phyloP scores from a whole-genome alignment of 1,140 invertebrate genomes.

The Glomeris maerens region DNA sequence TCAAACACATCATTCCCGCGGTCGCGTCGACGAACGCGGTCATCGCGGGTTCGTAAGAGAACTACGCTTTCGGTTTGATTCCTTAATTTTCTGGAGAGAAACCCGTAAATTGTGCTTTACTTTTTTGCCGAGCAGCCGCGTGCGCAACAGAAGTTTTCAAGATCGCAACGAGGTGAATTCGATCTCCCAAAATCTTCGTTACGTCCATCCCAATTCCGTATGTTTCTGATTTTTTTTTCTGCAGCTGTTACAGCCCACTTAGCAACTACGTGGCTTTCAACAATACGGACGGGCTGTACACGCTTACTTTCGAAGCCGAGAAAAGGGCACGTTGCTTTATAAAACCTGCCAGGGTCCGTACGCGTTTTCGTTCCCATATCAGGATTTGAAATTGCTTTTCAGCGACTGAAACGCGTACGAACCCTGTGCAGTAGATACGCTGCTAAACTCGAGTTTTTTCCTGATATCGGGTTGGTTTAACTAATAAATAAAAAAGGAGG shows the following conservation, averaged over 20 bases:
- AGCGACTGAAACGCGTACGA: too few species aligned
- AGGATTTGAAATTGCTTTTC: slow-evolving; percentile 2
- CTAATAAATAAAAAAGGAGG: slow-evolving; percentile 36
- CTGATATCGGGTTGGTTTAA: not conserved
- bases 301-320: slow-evolving; percentile 87
- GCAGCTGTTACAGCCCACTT: slow-evolving; percentile 66
- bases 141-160: slow-evolving; percentile 96
- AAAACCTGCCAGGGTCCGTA: too few species aligned
- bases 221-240: slow-evolving; percentile 5
- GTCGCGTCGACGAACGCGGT: slow-evolving; percentile 98
- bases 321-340: slow-evolving; percentile 40
- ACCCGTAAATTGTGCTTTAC: slow-evolving; percentile 9
- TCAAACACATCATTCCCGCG: slow-evolving; percentile 98
- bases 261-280: slow-evolving; percentile 97
- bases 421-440: too few species aligned
- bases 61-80: too few species aligned
- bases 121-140: slow-evolving; percentile 41
- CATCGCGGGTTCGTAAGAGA: slow-evolving; percentile 48
- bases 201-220: slow-evolving; percentile 15
- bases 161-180: slow-evolving; percentile 55
- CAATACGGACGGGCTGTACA: slow-evolving; percentile 90
- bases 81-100: too few species aligned
- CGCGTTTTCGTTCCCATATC: not conserved
- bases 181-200: slow-evolving; percentile 10
- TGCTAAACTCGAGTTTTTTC: not conserved